Evolutionary conservation across 2,888 invertebrate species (phyloP).

Genomic region (Acheta domesticus): DNA sequence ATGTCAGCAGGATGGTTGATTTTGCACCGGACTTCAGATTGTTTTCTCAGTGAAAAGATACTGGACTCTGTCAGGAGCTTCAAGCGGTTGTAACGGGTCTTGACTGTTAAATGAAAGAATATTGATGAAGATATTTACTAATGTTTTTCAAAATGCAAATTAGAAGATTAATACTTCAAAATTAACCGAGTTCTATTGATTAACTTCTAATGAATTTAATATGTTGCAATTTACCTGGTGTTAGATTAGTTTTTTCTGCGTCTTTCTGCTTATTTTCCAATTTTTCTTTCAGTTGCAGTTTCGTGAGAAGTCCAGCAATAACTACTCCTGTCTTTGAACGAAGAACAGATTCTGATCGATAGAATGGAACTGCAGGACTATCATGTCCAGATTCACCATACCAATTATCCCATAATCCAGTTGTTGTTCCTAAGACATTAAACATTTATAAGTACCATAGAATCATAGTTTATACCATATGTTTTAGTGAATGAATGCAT

Average conservation of each 20-base stretch:
- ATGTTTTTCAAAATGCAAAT: background rate
- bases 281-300: slow-evolving; percentile 50
- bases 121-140: background rate
- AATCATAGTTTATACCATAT: too few species aligned
- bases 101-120: background rate
- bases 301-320: slow-evolving; percentile 51
- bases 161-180: background rate
- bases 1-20: background rate
- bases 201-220: background rate
- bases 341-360: slow-evolving; percentile 49
- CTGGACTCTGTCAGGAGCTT: slow-evolving; percentile 29
- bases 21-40: slow-evolving; percentile 30
- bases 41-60: slow-evolving; percentile 27
- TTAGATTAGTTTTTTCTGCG: background rate
- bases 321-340: slow-evolving; percentile 50
- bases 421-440: slow-evolving; percentile 24
- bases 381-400: slow-evolving; percentile 49
- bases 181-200: background rate
- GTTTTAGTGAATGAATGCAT: too few species aligned
- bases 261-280: slow-evolving; percentile 31
- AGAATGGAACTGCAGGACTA: slow-evolving; percentile 41
- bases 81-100: background rate
- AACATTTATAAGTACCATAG: too few species aligned
- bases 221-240: background rate
- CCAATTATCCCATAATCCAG: slow-evolving; percentile 47